A percentile compares a stretch with the other conserved stretches of the same genome.
Conservation (phyloP, 1,140 invertebrate genomes). For the Archivesica marissinica region DNA sequence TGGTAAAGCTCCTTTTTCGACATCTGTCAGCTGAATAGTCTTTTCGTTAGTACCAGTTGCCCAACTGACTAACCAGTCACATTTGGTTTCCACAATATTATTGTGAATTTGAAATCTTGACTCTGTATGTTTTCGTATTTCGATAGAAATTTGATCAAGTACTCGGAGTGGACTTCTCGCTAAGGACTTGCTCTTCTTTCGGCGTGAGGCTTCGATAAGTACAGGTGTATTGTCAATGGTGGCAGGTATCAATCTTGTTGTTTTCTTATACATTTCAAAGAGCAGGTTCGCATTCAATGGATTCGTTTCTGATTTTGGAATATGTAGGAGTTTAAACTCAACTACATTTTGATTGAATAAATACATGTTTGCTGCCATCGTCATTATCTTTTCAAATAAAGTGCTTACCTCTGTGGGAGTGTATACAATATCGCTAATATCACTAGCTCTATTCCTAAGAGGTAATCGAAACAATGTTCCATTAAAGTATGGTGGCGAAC, state of each 20-base stretch:
- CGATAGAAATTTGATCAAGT: neutral
- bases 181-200: neutral
- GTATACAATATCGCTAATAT: slow-evolving; percentile 72
- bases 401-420: slow-evolving; percentile 61
- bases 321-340: slow-evolving; percentile 66
- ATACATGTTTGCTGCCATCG: slow-evolving; percentile 65
- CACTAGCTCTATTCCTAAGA: slow-evolving; percentile 70
- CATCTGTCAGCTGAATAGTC: neutral
- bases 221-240: neutral
- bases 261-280: slow-evolving; percentile 67
- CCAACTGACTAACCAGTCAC: slow-evolving; percentile 67
- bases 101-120: neutral
- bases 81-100: neutral
- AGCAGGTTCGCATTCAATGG: neutral
- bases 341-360: slow-evolving; percentile 75
- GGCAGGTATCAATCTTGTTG: slow-evolving; percentile 74
- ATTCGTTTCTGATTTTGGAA: slow-evolving; percentile 36
- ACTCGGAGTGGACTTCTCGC: neutral
- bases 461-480: slow-evolving; percentile 77
- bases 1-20: slow-evolving; percentile 58
- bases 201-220: neutral
- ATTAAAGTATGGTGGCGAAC: slow-evolving; percentile 46
- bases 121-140: neutral
- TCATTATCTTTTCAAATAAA: slow-evolving; percentile 66
- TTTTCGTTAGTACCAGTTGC: slow-evolving; percentile 56